Percentiles rank a stretch among this genome's conserved stretches.
phyloP scores from a whole-genome alignment of 2,797 vertebrate genomes.

The Megalops cyprinoides region DNA sequence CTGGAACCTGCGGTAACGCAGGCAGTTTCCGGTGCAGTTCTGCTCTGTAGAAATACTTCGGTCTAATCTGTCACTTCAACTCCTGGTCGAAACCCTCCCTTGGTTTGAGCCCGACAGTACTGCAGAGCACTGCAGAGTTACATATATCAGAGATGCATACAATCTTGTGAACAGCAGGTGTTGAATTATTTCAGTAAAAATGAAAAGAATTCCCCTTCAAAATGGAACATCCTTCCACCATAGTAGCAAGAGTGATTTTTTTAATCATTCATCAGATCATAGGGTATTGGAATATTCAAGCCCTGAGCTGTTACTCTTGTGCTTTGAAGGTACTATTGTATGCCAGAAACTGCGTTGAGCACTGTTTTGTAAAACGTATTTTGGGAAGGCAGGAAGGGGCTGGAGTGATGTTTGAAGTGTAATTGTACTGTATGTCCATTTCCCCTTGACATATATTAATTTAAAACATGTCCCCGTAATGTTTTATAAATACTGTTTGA shows the following conservation, averaged over 20 bases:
- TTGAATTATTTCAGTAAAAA: too few relatives aligned
- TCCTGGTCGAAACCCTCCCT: neutral
- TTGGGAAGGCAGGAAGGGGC: neutral
- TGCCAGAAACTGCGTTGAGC: conserved; percentile 33
- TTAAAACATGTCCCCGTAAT: conserved; percentile 64
- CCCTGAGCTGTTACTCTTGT: conserved; percentile 34
- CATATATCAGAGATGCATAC: too few relatives aligned
- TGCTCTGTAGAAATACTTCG: neutral
- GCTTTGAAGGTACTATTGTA: conserved; percentile 37
- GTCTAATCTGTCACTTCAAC: neutral
- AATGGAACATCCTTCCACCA: neutral
- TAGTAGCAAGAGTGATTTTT: neutral
- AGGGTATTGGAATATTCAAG: conserved; percentile 18
- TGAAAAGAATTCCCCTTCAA: too few relatives aligned
- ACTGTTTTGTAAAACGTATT: conserved; percentile 30
- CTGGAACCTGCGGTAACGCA: neutral
- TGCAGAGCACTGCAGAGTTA: neutral
- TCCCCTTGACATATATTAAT: conserved; percentile 47
- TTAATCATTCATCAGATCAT: neutral
- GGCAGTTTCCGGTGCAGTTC: neutral
- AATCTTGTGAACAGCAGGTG: too few relatives aligned
- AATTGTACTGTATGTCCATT: conserved; percentile 48
- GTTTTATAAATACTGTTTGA: conserved; percentile 62
- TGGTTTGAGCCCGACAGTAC: neutral
- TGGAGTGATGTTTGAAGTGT: conserved; percentile 32